Conservation (phyloP, 2,113 vertebrate genomes). For the Archocentrus centrarchus region DNA sequence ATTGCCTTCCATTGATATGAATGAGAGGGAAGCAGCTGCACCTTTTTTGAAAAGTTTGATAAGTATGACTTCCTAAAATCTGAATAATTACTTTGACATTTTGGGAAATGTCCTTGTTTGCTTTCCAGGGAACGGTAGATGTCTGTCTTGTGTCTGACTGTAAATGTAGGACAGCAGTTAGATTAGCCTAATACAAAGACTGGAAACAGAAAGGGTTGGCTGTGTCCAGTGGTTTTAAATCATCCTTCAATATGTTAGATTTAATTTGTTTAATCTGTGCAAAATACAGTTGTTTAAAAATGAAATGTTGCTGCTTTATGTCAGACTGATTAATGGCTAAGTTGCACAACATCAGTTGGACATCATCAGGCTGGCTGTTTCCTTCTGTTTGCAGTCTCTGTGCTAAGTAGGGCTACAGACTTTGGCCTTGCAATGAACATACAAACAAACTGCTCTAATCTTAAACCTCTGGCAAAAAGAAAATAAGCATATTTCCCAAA, state of each 20-base stretch:
- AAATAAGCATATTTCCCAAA: not conserved
- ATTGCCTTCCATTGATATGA: slow-evolving; percentile 20
- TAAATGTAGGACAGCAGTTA: not conserved
- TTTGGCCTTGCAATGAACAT: not conserved
- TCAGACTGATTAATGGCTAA: not conserved
- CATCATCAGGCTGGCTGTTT: not conserved
- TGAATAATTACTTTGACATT: not conserved
- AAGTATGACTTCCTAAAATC: not conserved
- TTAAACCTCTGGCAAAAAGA: not conserved
- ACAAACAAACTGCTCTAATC: too few species aligned
- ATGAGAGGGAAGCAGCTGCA: not conserved
- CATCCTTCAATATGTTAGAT: not conserved
- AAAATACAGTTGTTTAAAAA: too few species aligned
- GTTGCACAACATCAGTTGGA: not conserved
- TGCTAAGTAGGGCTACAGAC: not conserved
- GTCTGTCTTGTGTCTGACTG: not conserved
- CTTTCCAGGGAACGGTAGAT: not conserved
- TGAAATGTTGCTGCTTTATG: too few species aligned
- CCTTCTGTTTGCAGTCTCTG: not conserved
- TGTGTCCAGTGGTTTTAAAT: rapidly evolving
- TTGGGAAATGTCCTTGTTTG: not conserved
- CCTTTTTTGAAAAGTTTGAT: not conserved
- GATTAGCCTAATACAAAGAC: not conserved
- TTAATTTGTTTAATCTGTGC: not conserved
- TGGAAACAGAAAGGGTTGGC: rapidly evolving